phyloP scores from a whole-genome alignment of 2,888 invertebrate species.

The Gandaritis pyraliata region DNA sequence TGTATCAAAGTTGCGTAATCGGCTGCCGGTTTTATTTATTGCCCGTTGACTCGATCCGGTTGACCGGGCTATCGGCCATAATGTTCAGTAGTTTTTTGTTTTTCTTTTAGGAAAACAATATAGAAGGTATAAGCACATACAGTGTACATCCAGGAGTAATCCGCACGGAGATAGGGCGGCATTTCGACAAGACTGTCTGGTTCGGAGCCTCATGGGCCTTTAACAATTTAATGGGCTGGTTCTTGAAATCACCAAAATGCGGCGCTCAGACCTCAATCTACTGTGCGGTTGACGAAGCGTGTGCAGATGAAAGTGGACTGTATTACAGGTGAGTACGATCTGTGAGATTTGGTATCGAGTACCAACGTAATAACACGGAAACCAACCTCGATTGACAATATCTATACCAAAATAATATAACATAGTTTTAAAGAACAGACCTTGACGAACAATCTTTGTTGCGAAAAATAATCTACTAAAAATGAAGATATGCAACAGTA shows the following conservation, averaged over 20 bases:
- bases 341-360: conserved; percentile 25
- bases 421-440: too few species aligned
- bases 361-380: neutral
- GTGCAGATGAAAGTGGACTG: conserved; percentile 82
- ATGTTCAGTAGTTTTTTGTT: neutral
- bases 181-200: conserved; percentile 70
- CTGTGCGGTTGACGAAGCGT: conserved; percentile 87
- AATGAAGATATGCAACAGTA: too few species aligned
- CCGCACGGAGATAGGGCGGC: conserved; percentile 86
- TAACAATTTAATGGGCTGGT: conserved; percentile 61
- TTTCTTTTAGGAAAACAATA: conserved; percentile 58
- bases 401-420: neutral
- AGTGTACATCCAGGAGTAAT: conserved; percentile 87
- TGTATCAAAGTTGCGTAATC: too few species aligned
- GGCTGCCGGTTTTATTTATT: too few species aligned
- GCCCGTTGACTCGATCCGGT: too few species aligned
- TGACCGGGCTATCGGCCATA: too few species aligned
- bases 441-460: too few species aligned
- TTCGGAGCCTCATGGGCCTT: conserved; percentile 62
- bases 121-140: conserved; percentile 83
- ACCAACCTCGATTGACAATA: neutral
- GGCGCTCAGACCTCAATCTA: conserved; percentile 91
- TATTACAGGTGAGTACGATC: conserved; percentile 74
- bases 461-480: too few species aligned
- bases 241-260: conserved; percentile 84